These are phyloP conservation scores for Myxocyprinus asiaticus DNA, from an alignment of 2,113 vertebrate species.

Conservation along the genomic window DNA sequence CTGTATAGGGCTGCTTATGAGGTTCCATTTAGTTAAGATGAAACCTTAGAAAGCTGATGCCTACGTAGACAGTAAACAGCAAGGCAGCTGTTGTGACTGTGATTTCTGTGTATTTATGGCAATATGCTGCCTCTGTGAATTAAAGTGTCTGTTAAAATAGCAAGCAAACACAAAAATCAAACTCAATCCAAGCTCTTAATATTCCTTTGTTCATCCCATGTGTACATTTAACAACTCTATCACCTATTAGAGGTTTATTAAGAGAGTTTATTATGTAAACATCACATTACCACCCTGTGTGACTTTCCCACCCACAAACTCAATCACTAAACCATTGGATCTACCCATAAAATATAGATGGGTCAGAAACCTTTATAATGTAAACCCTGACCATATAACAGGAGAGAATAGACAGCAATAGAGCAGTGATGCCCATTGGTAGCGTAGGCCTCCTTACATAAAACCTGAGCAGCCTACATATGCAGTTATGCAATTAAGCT, in stretches of 20 bases:
- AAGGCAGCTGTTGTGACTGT: no score
- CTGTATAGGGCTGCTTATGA: no score
- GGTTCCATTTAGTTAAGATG: no score
- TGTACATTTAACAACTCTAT: not conserved
- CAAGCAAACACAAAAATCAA: no score
- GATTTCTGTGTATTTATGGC: no score
- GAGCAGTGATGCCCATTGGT: constrained; percentile 38
- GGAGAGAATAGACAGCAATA: not conserved
- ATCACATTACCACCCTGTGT: not conserved
- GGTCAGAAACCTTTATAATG: no score
- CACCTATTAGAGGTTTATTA: not conserved
- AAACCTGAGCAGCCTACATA: constrained; percentile 53
- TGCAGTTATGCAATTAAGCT: constrained; percentile 49
- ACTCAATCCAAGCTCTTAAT: not conserved
- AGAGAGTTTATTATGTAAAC: constrained; percentile 4
- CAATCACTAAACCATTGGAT: not conserved
- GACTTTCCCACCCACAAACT: constrained; percentile 28
- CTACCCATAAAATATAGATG: not conserved
- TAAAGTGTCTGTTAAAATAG: no score
- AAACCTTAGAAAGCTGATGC: no score
- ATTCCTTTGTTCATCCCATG: not conserved
- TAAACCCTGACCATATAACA: not conserved
- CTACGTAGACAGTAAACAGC: no score
- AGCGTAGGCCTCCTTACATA: constrained; percentile 49
- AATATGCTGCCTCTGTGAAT: no score